Evolutionary conservation across 2,797 vertebrate species (phyloP), one percentile per base, ranked within the genome.

Genomic region (Zenarchopterus dispar): DNA sequence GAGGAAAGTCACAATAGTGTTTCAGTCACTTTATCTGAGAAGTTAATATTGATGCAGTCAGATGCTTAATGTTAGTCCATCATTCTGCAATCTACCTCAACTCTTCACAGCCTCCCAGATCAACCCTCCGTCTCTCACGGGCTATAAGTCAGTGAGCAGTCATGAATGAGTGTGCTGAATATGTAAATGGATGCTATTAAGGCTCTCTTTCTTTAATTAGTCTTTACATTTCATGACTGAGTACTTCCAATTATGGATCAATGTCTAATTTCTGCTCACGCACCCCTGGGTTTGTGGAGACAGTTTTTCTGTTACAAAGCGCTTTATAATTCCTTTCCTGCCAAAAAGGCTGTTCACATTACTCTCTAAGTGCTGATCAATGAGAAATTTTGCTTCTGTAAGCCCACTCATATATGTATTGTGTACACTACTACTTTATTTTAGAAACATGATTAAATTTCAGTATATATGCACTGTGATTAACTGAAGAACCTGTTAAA

Each of bases 211-310:
- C 86, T 91, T 93, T 93, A 92, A 93, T 93, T 93, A 92, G 84
- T 89, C 90, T 81, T 85, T 86, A 89, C 82, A 91, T 92, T 91
- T 93, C 82, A 91, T 90, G 89, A 91, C 82, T 87, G 86, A 91
- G 78, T 87, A 88, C 85, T 83, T 92, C 90, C 88, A 91, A 91
- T 91, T 93, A 92, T 90, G 91, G 90, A 91, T 93, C 90, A 91
- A 93, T 92, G 91, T 92, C 88, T 92, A 84, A 84, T 91, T 90
- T 85, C 90, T 89, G 75, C 81, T 48, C 74, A 76, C 24, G 52
- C 74, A 80, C 78, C 78, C 78, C 71, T 75, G 79, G 71, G 78
- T 81, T 75, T 70, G 72, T 31, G 67, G 63, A 68, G 69, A 70
- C 73, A 65, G 66, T 82, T 88, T 87, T 82, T 70, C 75, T n/a